Conservation (phyloP, 2,113 vertebrate species). For the Myrmecophaga tridactyla region DNA sequence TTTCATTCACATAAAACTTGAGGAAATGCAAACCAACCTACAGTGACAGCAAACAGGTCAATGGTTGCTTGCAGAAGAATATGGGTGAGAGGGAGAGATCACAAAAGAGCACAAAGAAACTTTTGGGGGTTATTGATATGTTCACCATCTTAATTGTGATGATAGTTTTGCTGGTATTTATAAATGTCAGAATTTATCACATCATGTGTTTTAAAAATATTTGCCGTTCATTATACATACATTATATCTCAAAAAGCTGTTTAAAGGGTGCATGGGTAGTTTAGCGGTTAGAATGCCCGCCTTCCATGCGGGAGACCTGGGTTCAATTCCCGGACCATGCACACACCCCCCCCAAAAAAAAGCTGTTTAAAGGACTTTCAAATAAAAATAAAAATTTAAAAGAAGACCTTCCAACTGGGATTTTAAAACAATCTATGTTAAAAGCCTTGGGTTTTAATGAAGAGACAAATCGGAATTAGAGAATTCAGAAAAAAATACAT, state of each 20-base stretch:
- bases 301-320: too few species aligned
- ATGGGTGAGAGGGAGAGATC: neutral
- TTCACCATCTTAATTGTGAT: neutral
- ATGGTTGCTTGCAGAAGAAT: neutral
- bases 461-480: constrained; percentile 7
- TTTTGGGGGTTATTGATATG: neutral
- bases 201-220: neutral
- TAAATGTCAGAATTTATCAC: neutral
- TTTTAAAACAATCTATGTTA: neutral
- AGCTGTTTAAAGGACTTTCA: neutral
- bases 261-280: too few species aligned
- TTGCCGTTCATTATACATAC: neutral
- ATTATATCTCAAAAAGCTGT: neutral
- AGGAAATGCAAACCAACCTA: too few species aligned
- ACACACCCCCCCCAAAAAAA: too few species aligned
- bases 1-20: too few species aligned
- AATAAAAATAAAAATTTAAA: neutral
- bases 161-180: neutral
- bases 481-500: neutral
- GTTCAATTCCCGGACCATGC: too few species aligned
- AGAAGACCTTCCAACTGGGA: neutral
- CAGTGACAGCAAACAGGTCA: neutral
- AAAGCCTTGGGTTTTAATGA: neutral
- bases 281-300: too few species aligned
- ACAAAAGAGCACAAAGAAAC: neutral